These are phyloP conservation scores for Pseudococcus viburni DNA, from an alignment of 2,888 invertebrate species.

Conservation along the genomic window DNA sequence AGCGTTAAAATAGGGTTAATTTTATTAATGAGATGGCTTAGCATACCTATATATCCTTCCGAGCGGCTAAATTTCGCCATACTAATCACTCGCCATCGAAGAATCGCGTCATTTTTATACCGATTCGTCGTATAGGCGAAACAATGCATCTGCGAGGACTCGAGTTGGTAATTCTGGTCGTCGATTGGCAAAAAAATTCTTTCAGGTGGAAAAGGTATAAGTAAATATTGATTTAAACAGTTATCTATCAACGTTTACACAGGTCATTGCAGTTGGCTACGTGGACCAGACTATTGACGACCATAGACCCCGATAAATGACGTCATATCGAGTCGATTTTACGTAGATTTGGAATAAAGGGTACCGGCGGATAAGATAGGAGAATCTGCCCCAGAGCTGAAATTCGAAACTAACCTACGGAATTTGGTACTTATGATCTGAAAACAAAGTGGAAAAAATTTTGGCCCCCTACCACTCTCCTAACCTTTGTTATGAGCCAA, in stretches of 20 bases:
- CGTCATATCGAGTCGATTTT: background rate
- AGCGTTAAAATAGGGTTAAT: conserved; percentile 47
- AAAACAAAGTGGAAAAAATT: too few relatives aligned
- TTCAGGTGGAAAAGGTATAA: background rate
- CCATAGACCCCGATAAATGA: background rate
- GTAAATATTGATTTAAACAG: conserved; percentile 2
- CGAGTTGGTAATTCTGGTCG: background rate
- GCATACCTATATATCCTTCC: background rate
- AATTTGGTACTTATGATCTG: too few relatives aligned
- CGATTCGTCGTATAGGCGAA: background rate
- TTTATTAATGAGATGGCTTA: conserved; percentile 44
- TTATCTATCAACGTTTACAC: conserved; percentile 12
- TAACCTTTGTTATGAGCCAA: too few relatives aligned
- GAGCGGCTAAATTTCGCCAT: background rate
- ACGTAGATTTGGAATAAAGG: background rate
- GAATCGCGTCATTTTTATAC: background rate
- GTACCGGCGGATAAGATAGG: too few relatives aligned
- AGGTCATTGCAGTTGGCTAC: background rate
- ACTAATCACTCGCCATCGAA: conserved; percentile 13
- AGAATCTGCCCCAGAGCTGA: too few relatives aligned
- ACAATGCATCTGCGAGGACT: background rate
- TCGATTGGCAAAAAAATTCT: background rate
- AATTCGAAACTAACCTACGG: too few relatives aligned
- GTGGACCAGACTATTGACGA: background rate
- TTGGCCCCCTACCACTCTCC: too few relatives aligned